These are phyloP conservation scores for Lepidotrigona ventralis DNA, from an alignment of 1,140 invertebrate genomes.

Conservation along the genomic window DNA sequence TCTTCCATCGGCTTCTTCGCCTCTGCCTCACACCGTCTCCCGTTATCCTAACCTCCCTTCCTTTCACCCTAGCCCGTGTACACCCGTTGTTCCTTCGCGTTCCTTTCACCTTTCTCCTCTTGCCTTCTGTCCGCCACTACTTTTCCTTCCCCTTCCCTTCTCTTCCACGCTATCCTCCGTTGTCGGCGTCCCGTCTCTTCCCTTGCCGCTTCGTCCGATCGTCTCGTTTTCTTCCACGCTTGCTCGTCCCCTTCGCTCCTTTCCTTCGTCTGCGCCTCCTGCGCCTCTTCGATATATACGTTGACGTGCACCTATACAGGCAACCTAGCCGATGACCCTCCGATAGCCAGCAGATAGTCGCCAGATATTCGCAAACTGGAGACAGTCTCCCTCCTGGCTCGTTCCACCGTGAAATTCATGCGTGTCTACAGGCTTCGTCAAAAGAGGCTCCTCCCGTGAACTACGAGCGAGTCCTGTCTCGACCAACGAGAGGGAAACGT, in stretches of 20 bases:
- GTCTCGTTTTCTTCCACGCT: not conserved
- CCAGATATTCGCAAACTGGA: constrained; percentile 73
- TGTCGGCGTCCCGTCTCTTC: not conserved
- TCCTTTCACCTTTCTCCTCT: not conserved
- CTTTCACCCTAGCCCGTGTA: constrained; percentile 24
- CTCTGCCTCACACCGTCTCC: constrained; percentile 30
- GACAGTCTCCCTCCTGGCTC: constrained; percentile 58
- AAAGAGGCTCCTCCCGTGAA: constrained; percentile 29
- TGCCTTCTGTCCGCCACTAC: constrained; percentile 21
- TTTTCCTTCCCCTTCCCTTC: constrained; percentile 45
- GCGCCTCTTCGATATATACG: constrained; percentile 38
- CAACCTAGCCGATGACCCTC: constrained; percentile 70
- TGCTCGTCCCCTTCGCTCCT: not conserved
- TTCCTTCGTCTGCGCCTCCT: constrained; percentile 2
- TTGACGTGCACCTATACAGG: constrained; percentile 50
- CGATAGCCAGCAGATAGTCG: constrained; percentile 71
- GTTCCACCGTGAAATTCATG: constrained; percentile 66
- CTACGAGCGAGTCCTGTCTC: not conserved
- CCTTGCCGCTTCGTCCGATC: not conserved
- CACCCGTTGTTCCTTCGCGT: constrained; percentile 40
- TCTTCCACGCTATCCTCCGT: not conserved
- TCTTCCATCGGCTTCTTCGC: constrained; percentile 49
- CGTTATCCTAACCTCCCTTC: constrained; percentile 35
- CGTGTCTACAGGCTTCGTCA: constrained; percentile 62
- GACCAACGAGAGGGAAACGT: no score